These are phyloP conservation scores for Scyliorhinus canicula DNA, from an alignment of 2,797 vertebrate genomes.

Conservation along the genomic window DNA sequence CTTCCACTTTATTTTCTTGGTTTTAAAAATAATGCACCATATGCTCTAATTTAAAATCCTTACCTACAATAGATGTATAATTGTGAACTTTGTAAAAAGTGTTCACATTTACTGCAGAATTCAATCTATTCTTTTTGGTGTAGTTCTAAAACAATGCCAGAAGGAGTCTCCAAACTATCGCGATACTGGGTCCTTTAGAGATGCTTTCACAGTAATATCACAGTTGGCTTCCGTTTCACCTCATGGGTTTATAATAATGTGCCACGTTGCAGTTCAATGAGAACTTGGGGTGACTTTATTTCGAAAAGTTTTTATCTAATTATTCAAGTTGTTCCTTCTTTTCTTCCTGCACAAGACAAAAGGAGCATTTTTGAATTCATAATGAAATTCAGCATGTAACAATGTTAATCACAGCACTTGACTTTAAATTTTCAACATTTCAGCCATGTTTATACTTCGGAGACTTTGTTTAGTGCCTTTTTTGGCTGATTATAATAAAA, in stretches of 20 bases:
- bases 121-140: background rate
- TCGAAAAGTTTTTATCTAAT: background rate
- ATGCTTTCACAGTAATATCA: background rate
- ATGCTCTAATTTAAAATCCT: slow-evolving; percentile 15
- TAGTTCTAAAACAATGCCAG: slow-evolving; percentile 6
- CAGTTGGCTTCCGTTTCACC: background rate
- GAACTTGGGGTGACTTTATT: background rate
- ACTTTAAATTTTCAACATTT: background rate
- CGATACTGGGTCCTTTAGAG: background rate
- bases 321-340: background rate
- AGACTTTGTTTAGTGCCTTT: background rate
- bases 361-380: background rate
- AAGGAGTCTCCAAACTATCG: background rate
- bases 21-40: background rate
- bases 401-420: background rate
- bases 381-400: background rate
- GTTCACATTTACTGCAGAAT: background rate
- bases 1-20: background rate
- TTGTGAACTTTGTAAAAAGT: background rate
- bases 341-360: background rate
- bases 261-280: slow-evolving; percentile 2
- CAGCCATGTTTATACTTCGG: background rate
- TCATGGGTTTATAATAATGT: background rate
- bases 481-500: background rate
- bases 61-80: background rate